These are phyloP conservation scores for Asteroscopus sphinx DNA, from an alignment of 2,888 invertebrate species.

Conservation along the genomic window DNA sequence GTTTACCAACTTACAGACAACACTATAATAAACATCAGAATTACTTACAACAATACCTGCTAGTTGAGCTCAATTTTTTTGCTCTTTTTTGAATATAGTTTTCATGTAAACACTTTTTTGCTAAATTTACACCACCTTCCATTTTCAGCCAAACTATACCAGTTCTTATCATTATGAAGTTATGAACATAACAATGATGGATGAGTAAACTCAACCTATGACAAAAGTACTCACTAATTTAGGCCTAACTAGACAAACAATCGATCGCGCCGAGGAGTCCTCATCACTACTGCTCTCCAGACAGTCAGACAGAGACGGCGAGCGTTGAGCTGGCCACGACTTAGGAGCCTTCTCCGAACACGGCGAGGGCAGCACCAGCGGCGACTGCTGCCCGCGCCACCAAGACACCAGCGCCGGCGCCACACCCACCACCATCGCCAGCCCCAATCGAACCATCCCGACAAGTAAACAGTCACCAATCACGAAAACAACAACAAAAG, in stretches of 20 bases:
- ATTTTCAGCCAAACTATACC: too few species aligned
- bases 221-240: slow-evolving; percentile 78
- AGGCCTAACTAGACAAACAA: slow-evolving; percentile 85
- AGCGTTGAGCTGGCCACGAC: slow-evolving; percentile 77
- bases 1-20: slow-evolving; percentile 24
- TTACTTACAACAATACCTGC: slow-evolving; percentile 8
- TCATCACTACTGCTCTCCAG: slow-evolving; percentile 85
- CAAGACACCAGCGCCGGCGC: slow-evolving; percentile 87
- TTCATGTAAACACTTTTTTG: too few species aligned
- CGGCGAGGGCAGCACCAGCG: slow-evolving; percentile 65
- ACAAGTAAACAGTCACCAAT: slow-evolving; percentile 22
- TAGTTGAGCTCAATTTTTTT: background rate
- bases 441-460: slow-evolving; percentile 83
- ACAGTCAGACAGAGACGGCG: slow-evolving; percentile 87
- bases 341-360: slow-evolving; percentile 73
- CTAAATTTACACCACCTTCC: too few species aligned
- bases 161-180: too few species aligned
- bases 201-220: background rate
- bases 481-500: slow-evolving; percentile 36
- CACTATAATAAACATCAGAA: slow-evolving; percentile 8
- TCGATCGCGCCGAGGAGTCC: slow-evolving; percentile 80
- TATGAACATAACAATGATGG: background rate
- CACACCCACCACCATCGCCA: slow-evolving; percentile 88
- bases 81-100: too few species aligned
- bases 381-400: slow-evolving; percentile 82